A percentile compares a stretch with the other conserved stretches of the same genome.
phyloP scores from a whole-genome alignment of 2,888 invertebrate species.

The Cyclophora albipunctata region DNA sequence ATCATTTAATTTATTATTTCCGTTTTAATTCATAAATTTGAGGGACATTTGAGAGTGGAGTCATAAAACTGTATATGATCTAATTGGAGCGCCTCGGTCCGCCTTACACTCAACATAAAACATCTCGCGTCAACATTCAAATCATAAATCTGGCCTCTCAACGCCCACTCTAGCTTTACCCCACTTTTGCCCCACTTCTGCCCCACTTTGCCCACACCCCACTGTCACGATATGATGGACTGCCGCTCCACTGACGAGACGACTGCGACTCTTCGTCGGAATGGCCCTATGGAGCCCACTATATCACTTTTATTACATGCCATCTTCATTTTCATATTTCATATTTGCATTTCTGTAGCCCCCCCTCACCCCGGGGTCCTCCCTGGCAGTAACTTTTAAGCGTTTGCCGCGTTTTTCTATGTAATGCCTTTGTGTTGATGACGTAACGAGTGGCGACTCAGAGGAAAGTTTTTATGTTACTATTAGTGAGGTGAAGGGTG shows the following conservation, averaged over 20 bases:
- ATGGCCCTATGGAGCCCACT: conserved; percentile 85
- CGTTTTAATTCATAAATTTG: too few species aligned
- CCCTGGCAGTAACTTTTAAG: conserved; percentile 46
- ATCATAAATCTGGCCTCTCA: conserved; percentile 55
- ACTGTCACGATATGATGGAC: conserved; percentile 82
- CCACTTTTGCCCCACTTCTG: conserved; percentile 29
- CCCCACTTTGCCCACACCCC: conserved; percentile 33
- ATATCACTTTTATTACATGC: conserved; percentile 87
- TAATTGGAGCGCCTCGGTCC: conserved; percentile 4
- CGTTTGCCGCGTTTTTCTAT: conserved; percentile 66
- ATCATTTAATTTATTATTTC: too few species aligned
- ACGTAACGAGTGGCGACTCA: conserved; percentile 47
- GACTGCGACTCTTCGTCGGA: conserved; percentile 71
- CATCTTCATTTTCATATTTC: conserved; percentile 81
- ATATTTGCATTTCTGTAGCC: conserved; percentile 72
- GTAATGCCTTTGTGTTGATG: conserved; percentile 60
- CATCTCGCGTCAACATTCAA: conserved; percentile 59
- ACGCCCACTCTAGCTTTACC: conserved; percentile 27
- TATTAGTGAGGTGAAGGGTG: conserved; percentile 18
- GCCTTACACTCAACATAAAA: conserved; percentile 35
- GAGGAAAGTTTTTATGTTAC: conserved; percentile 43
- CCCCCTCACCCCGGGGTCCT: conserved; percentile 18
- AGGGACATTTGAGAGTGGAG: too few species aligned
- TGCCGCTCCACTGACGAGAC: conserved; percentile 84
- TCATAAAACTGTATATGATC: too few species aligned